A percentile compares a stretch with the other conserved stretches of the same genome.
phyloP scores from a whole-genome alignment of 2,888 invertebrate species.

The Myopa tessellatipennis region DNA sequence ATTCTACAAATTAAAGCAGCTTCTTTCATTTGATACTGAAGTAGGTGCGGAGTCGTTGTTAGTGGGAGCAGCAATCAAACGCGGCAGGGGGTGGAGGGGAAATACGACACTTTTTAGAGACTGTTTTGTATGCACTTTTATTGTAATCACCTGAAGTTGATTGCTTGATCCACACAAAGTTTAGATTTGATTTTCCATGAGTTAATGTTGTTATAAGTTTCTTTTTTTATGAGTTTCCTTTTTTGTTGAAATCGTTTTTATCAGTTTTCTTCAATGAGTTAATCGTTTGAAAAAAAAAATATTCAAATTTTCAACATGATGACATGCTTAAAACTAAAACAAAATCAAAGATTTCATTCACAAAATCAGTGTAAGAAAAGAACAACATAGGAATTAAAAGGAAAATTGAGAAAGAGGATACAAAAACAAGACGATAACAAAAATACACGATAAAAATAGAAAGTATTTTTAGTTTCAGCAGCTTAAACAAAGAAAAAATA shows the following conservation, averaged over 20 bases:
- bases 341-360: background rate
- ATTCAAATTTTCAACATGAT: too few species aligned
- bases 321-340: background rate
- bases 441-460: background rate
- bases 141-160: too few species aligned
- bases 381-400: background rate
- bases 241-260: too few species aligned
- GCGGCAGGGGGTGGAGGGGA: background rate
- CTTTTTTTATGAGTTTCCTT: too few species aligned
- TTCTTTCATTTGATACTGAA: slow-evolving; percentile 19
- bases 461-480: background rate
- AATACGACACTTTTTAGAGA: background rate
- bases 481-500: background rate
- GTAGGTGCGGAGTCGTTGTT: background rate
- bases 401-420: background rate
- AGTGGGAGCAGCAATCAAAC: background rate
- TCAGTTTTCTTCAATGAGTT: too few species aligned
- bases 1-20: slow-evolving; percentile 33
- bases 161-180: too few species aligned
- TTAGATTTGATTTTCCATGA: too few species aligned
- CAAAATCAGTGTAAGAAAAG: background rate
- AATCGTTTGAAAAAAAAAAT: too few species aligned
- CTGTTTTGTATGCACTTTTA: too few species aligned
- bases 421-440: background rate
- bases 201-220: too few species aligned